Base-by-base conservation (phyloP, 2,888 invertebrate genomes). In the Lacanobia wlatinum region DNA sequence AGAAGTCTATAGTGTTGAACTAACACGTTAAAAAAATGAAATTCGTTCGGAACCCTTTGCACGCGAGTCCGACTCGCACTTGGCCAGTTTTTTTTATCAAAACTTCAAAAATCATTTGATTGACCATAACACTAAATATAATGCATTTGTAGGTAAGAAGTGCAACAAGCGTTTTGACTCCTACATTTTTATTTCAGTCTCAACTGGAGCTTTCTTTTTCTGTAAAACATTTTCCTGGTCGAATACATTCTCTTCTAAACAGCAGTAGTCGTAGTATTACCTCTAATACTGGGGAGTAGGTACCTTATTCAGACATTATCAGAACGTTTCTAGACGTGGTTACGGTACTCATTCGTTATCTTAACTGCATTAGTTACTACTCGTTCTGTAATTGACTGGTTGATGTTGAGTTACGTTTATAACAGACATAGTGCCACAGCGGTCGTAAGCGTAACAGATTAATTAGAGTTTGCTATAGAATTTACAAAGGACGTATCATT, bases 351-450 rank as follows among this genome's bases (percentile, higher is more conserved):
- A 52, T 58, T 46, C 46, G 43, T 70, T 76, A 76, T 73, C 80
- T 80, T 64, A 52, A 79, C 56, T 58, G n/a, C 76, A 73, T 65
- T 61, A 46, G 64, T 56, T 73, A 56, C 53, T 62, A 53, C 60
- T 78, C 16, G 34, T 48, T 61, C 50, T 12, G 8, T 65, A 65
- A 72, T 53, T 62, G 55, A 73, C 46, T 46, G 23, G 28, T 43
- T 64, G 59, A 43, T 53, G 60, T 60, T 64, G 59, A 71, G 60
- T 46, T 46, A 61, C 12, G 21, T 40, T 64, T 55, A 28, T 58
- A 34, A 38, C 18, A 21, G 7, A n/a, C 8, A 43, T 12, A 23
- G 12, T 55, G 38, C 16, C 2, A 48, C 18, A 46, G 48, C 14
- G 8, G 9, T 63, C 0, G 23, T 40, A 28, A 21, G 12, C 48